Evolutionary conservation across 2,797 vertebrate genomes (phyloP).

Genomic region (Peromyscus attwateri): DNA sequence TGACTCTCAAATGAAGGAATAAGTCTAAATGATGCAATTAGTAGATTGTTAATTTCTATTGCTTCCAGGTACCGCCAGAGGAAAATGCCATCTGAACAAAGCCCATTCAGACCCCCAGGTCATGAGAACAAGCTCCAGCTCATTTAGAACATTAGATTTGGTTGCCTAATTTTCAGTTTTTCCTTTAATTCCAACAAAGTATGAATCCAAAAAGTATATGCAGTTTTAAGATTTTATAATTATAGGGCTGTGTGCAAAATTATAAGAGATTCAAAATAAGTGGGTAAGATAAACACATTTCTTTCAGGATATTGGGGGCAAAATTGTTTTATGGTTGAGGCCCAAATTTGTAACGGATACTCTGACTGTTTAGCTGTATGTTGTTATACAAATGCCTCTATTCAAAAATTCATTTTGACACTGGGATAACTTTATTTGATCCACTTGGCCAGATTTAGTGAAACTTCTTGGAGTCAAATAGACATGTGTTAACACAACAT

Average conservation of each 20-base stretch:
- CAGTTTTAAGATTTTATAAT: conserved; percentile 49
- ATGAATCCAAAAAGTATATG: conserved; percentile 58
- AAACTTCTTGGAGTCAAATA: background rate
- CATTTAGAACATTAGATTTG: conserved; percentile 73
- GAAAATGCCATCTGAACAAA: conserved; percentile 5
- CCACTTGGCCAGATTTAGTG: background rate
- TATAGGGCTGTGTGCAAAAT: conserved; percentile 11
- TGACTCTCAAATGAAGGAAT: background rate
- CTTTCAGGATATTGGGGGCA: background rate
- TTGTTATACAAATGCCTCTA: background rate
- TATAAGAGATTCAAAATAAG: conserved; percentile 26
- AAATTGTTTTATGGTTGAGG: background rate
- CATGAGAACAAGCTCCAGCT: conserved; percentile 62
- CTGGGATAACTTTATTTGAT: background rate
- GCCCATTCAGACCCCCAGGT: conserved; percentile 46
- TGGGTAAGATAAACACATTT: background rate
- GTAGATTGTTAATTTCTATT: background rate
- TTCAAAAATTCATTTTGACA: background rate
- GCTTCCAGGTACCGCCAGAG: background rate
- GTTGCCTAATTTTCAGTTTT: conserved; percentile 31
- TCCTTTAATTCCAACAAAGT: conserved; percentile 61
- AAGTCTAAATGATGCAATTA: conserved; percentile 36
- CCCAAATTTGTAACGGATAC: background rate
- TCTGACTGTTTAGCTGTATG: background rate
- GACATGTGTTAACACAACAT: background rate